phyloP scores from a whole-genome alignment of 1,140 invertebrate genomes.

The Pomacea maculata region DNA sequence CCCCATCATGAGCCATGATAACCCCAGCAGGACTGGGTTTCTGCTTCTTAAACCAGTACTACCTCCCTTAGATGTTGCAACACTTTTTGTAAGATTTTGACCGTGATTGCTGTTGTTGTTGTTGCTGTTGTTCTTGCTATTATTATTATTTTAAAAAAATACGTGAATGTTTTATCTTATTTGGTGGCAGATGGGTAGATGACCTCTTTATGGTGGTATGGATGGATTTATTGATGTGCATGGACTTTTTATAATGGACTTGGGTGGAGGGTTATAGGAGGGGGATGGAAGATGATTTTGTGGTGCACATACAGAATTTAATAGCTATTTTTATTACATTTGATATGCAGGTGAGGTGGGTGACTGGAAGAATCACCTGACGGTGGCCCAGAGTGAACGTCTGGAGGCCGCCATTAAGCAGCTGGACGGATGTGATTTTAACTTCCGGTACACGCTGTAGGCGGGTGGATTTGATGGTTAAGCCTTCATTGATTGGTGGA shows the following conservation, averaged over 20 bases:
- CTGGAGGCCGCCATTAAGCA: constrained; percentile 57
- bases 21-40: background rate
- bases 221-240: no score
- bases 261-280: background rate
- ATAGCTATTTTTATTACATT: no score
- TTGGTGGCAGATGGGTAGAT: no score
- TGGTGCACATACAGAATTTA: no score
- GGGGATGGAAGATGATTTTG: no score
- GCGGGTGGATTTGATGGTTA: background rate
- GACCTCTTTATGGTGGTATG: background rate
- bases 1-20: background rate
- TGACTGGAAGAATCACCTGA: constrained; percentile 68
- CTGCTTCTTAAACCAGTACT: background rate
- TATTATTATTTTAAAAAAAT: background rate
- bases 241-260: background rate
- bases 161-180: no score
- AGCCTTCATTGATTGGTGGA: background rate
- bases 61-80: background rate
- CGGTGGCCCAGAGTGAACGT: constrained; percentile 55
- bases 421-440: constrained; percentile 32
- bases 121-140: no score
- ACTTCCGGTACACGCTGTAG: constrained; percentile 18
- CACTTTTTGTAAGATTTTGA: no score
- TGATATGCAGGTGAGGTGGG: constrained; percentile 57
- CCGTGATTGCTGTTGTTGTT: background rate